Base-by-base conservation (phyloP, 2,797 vertebrate genomes). In the Xenentodon cancila region DNA sequence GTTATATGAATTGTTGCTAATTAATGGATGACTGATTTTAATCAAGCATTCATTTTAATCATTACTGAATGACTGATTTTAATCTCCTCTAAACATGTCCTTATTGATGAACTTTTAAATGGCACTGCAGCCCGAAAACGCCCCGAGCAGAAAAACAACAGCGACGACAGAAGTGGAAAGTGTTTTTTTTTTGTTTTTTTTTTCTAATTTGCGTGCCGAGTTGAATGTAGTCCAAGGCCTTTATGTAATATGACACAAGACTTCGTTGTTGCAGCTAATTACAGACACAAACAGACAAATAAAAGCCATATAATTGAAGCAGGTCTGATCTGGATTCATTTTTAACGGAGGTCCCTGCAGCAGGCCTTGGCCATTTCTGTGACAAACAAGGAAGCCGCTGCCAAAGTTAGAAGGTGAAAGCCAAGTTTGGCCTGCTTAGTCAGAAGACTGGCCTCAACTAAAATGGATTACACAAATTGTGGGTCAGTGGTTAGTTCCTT, bases 71-170 rank as follows among this genome's bases (percentile, higher is more conserved):
- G 49, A 74, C 15, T 62, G 32, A 64, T 59, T 70, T 69, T 52
- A 48, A 67, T 55, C 7, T 68, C 30, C 16, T 32, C 0, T 9
- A 58, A 54, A 61, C 40, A 47, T 52, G 53, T 40, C 12, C 21
- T 45, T 68, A 68, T 75, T 75, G 42, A 67, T 79, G 6, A 66
- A 49, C 48, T 69, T 46, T 53, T 22, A 37, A 73, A 61, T 55
- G 16, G 21, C 4, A 43, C 40, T 45, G 19, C 48, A 20, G 1
- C 56, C 68, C 56, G 42, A 56, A 65, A 54, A 66, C 53, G 53
- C 75, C 58, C 57, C 52, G 9, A 37, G 48, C 42, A 59, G 40
- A 55, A 59, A 30, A 59, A 49, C 11, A n/a, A 17, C 42, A 5
- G 18, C 0, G 1, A 54, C 43, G 37, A 53, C 34, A 50, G 63